phyloP scores from a whole-genome alignment of 1,140 invertebrate genomes.

The Hyles vespertilio region DNA sequence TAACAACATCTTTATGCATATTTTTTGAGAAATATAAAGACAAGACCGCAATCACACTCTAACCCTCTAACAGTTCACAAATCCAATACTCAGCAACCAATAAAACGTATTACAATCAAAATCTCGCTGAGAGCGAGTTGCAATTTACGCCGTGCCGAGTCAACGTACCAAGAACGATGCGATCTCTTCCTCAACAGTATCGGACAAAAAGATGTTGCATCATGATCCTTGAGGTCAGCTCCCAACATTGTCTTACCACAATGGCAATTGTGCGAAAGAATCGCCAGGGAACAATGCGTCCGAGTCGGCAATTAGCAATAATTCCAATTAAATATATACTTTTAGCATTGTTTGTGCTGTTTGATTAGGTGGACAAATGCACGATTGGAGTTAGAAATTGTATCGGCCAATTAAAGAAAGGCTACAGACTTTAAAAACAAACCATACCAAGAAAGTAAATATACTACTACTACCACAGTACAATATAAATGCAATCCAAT shows the following conservation, averaged over 20 bases:
- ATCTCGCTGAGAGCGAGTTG: neutral
- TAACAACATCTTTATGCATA: too few relatives aligned
- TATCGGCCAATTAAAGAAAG: too few relatives aligned
- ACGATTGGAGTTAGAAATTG: neutral
- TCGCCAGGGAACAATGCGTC: conserved; percentile 52
- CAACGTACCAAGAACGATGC: conserved; percentile 26
- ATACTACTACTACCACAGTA: too few relatives aligned
- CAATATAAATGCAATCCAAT: too few relatives aligned
- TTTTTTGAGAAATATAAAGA: too few relatives aligned
- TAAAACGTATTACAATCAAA: conserved; percentile 6
- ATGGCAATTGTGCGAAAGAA: conserved; percentile 69
- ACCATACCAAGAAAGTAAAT: too few relatives aligned
- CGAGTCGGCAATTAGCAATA: conserved; percentile 58
- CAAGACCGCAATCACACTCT: too few relatives aligned
- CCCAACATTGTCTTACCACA: conserved; percentile 69
- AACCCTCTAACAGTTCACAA: too few relatives aligned
- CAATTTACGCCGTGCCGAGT: conserved; percentile 22
- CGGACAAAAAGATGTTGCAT: conserved; percentile 51
- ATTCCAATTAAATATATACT: conserved; percentile 64
- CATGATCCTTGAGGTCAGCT: conserved; percentile 56
- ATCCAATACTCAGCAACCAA: neutral
- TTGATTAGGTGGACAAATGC: conserved; percentile 13
- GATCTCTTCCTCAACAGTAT: conserved; percentile 37
- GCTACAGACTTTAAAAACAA: too few relatives aligned
- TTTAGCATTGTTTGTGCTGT: conserved; percentile 41